Conservation (phyloP, 2,888 invertebrate species). For the Clitarchus hookeri region DNA sequence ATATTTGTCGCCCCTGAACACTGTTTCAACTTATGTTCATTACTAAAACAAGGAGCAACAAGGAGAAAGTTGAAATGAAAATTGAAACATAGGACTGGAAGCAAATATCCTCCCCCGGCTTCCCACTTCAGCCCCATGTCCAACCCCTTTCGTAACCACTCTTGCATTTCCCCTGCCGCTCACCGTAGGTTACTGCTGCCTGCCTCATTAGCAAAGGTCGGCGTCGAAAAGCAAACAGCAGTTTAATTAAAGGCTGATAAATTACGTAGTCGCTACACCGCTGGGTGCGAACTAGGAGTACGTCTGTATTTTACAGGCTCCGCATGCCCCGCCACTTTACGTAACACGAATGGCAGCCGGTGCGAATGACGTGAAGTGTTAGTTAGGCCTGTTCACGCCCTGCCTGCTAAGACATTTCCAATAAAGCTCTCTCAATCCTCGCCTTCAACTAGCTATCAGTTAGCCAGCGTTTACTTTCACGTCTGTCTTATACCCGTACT, state of each 20-base stretch:
- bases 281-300: neutral
- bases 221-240: constrained; percentile 10
- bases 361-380: no score
- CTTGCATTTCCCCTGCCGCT: neutral
- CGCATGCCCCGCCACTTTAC: no score
- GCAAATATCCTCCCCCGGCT: neutral
- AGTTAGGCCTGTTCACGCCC: no score
- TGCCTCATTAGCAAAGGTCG: neutral
- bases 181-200: neutral
- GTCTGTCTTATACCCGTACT: no score
- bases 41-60: neutral
- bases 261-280: neutral
- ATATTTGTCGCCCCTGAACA: neutral
- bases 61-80: neutral
- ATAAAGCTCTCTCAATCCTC: no score
- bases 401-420: no score
- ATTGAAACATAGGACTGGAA: neutral
- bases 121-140: neutral
- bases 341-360: no score
- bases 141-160: neutral
- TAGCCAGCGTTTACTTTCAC: no score
- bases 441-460: no score
- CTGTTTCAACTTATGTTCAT: neutral
- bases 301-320: no score
- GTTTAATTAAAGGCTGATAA: constrained; percentile 5